Base-by-base conservation (phyloP, 2,888 invertebrate species). In the Cybosia mesomella region DNA sequence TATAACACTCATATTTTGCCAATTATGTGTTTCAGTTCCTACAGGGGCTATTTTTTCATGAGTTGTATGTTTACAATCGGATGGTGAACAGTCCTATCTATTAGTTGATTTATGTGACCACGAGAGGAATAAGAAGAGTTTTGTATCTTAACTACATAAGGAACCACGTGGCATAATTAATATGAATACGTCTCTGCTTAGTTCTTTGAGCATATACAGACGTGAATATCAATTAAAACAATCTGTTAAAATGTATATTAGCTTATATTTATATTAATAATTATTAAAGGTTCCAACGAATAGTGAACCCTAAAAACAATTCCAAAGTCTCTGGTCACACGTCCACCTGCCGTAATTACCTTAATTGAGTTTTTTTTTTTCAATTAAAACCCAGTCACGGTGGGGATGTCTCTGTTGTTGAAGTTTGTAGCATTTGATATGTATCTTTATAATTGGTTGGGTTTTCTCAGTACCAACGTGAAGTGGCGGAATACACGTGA, bases 281-380 rank as follows among this genome's bases (percentile, higher is more conserved):
- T n/a, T n/a, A n/a, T n/a, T n/a, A 62, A 58, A 5, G 65, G 58
- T 66, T 34, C 28, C 15, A 54, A 22, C 7, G n/a, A 55, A 43
- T 24, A 71, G 24, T 54, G 71, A 70, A 76, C 76, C 76, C 77
- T 68, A 81, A 81, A 79, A 57, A 18, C 57, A 58, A 61, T 70
- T 65, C 59, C 75, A 74, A 80, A 78, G 79, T 70, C 73, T 74
- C 73, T 77, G 74, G 82, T 85, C 83, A 81, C 83, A 80, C 74
- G 82, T 85, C 79, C 88, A 89, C 87, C 88, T 88, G 89, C 83
- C 76, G 68, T 74, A 87, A 87, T 90, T 86, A 85, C 76, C 74
- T 80, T 89, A 90, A 90, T 88, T 88, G 83, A 84, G 84, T 86
- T 89, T 89, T 87, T 89, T n/a, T 49, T 89, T 86, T 85, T 83